A percentile compares a stretch with the other conserved stretches of the same genome.
Conservation (phyloP, 2,888 invertebrate species). For the Abrostola tripartita region DNA sequence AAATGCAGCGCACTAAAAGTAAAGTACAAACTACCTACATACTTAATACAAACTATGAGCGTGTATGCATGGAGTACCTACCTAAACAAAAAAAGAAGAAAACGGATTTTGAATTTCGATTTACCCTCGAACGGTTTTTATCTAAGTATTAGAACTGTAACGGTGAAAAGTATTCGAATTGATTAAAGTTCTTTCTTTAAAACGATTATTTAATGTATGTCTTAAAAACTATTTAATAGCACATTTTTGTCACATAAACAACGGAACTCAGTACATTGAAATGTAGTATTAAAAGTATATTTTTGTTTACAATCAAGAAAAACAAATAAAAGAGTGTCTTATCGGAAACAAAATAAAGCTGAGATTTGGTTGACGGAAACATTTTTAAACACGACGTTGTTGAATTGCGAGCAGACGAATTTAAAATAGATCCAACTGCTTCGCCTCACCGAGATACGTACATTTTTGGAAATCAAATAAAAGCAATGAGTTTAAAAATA, state of each 20-base stretch:
- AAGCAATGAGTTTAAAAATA: slow-evolving; percentile 80
- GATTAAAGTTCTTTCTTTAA: slow-evolving; percentile 28
- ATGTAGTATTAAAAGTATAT: slow-evolving; percentile 56
- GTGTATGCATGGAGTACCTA: no score
- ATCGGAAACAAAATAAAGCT: slow-evolving; percentile 61
- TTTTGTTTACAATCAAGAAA: slow-evolving; percentile 53
- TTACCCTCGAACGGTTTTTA: neutral
- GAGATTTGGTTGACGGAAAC: slow-evolving; percentile 67
- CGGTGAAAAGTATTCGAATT: neutral
- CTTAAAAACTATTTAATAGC: slow-evolving; percentile 55
- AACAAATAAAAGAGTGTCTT: slow-evolving; percentile 63
- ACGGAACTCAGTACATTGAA: slow-evolving; percentile 52
- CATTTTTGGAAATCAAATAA: slow-evolving; percentile 88
- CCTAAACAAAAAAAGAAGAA: slow-evolving; percentile 1
- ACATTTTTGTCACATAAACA: slow-evolving; percentile 64
- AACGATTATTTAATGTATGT: slow-evolving; percentile 48
- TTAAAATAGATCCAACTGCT: slow-evolving; percentile 82
- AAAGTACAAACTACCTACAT: slow-evolving; percentile 26
- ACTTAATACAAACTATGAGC: slow-evolving; percentile 4
- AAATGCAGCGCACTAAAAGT: slow-evolving; percentile 50
- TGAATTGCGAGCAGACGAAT: slow-evolving; percentile 68
- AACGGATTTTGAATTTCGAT: neutral
- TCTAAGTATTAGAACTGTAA: slow-evolving; percentile 1
- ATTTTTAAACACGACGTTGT: slow-evolving; percentile 75
- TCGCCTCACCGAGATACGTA: slow-evolving; percentile 81